Evolutionary conservation across 2,797 vertebrate species (phyloP).

Genomic region (Sebastes iracundus): DNA sequence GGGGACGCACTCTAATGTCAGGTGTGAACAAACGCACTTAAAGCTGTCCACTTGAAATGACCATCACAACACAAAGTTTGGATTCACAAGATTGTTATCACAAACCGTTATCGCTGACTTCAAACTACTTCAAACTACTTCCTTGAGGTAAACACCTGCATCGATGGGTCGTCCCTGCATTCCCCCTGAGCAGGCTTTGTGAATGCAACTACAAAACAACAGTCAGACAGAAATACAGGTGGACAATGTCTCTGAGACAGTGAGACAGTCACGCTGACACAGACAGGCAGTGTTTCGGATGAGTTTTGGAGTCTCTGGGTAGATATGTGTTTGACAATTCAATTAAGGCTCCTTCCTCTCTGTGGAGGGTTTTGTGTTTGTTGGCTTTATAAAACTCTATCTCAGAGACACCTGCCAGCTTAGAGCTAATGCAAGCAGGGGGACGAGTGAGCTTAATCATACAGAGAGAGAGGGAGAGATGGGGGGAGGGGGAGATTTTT

Average conservation of each 20-base stretch:
- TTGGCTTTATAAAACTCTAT: constrained; percentile 65
- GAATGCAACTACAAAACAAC: background rate
- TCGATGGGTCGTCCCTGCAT: background rate
- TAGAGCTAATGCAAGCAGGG: constrained; percentile 44
- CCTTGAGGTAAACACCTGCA: background rate
- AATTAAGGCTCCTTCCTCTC: constrained; percentile 65
- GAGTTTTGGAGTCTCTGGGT: constrained; percentile 57
- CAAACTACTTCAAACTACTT: background rate
- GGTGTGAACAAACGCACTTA: too few relatives aligned
- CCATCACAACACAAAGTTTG: background rate
- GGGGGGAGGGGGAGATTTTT: background rate
- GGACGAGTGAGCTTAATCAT: constrained; percentile 45
- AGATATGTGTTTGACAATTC: constrained; percentile 68
- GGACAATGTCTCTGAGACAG: background rate
- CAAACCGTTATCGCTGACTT: background rate
- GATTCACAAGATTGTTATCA: background rate
- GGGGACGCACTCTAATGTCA: too few relatives aligned
- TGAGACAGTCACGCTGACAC: constrained; percentile 7
- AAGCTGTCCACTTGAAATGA: background rate
- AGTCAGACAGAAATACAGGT: background rate
- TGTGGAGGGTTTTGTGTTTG: constrained; percentile 59
- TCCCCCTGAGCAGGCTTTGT: background rate
- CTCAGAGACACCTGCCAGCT: constrained; percentile 71
- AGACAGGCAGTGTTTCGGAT: constrained; percentile 27
- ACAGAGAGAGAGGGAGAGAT: background rate